A percentile compares a stretch with the other conserved stretches of the same genome.
phyloP scores from a whole-genome alignment of 2,797 vertebrate genomes.

The Nyctalus aviator region DNA sequence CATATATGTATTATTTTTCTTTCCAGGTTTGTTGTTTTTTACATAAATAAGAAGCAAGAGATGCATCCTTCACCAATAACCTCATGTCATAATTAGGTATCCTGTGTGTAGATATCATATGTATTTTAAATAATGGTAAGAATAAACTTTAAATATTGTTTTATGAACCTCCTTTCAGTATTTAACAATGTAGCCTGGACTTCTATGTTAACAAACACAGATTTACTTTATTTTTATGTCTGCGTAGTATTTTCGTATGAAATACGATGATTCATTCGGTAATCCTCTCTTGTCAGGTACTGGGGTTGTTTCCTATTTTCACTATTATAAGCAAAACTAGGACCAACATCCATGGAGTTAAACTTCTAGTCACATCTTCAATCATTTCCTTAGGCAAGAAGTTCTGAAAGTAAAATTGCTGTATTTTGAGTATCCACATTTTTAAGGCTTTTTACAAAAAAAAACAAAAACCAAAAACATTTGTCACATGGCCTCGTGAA shows the following conservation, averaged over 20 bases:
- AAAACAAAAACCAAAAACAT: neutral
- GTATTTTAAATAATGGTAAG: constrained; percentile 18
- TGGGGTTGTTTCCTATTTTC: constrained; percentile 15
- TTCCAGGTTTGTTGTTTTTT: constrained; percentile 20
- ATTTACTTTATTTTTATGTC: neutral
- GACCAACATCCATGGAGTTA: neutral
- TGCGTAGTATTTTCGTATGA: neutral
- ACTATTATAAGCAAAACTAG: neutral
- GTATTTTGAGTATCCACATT: neutral
- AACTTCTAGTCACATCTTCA: neutral
- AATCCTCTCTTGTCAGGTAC: constrained; percentile 31
- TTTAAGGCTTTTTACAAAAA: neutral
- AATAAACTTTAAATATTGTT: constrained; percentile 50
- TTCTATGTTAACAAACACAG: neutral
- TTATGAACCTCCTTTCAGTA: constrained; percentile 8
- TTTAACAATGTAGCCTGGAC: neutral
- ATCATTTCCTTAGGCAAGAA: constrained; percentile 29
- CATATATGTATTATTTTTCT: neutral
- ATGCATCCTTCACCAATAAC: neutral
- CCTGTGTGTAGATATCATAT: neutral
- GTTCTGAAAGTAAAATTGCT: constrained; percentile 2
- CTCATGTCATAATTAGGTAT: neutral
- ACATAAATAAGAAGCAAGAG: constrained; percentile 18
- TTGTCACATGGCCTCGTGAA: neutral
- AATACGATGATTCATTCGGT: neutral